A percentile compares a stretch with the other conserved stretches of the same genome.
These are phyloP conservation scores for Hyperoplus immaculatus DNA, from an alignment of 2,797 vertebrate species.

Conservation along the genomic window DNA sequence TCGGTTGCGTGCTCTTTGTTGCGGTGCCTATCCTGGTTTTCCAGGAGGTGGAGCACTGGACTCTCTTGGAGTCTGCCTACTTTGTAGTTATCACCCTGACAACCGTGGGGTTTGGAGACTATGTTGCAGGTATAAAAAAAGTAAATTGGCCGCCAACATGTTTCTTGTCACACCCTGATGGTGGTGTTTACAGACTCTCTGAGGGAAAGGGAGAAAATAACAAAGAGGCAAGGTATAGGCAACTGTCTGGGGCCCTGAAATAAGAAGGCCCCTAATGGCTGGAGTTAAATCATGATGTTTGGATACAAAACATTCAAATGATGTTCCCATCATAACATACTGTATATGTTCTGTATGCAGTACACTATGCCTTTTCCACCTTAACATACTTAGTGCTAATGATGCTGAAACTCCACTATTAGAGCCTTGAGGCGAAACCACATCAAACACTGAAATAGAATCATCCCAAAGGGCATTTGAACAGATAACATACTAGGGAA, in stretches of 20 bases:
- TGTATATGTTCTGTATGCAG: neutral
- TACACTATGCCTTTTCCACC: neutral
- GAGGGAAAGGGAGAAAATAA: neutral
- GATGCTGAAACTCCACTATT: neutral
- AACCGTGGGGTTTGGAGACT: conserved; percentile 94
- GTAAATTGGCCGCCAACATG: neutral
- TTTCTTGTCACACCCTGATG: neutral
- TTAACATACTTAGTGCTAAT: neutral
- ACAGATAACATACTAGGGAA: neutral
- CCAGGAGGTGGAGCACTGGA: conserved; percentile 88
- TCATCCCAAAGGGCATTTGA: neutral
- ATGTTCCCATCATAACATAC: neutral
- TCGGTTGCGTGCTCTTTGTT: conserved; percentile 91
- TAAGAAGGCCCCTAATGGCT: neutral
- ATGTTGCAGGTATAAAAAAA: conserved; percentile 89
- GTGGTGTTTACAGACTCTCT: neutral
- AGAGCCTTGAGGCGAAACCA: neutral
- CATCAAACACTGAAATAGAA: neutral
- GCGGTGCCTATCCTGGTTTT: conserved; percentile 90
- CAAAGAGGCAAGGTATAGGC: neutral
- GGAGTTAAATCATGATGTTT: neutral
- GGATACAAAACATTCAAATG: neutral
- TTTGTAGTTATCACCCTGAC: conserved; percentile 94
- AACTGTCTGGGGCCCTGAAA: neutral
- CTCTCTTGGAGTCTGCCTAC: conserved; percentile 89